Evolutionary conservation across 2,888 invertebrate species (phyloP), one percentile per base, ranked within the genome.

Genomic region (Yponomeuta evonymella): DNA sequence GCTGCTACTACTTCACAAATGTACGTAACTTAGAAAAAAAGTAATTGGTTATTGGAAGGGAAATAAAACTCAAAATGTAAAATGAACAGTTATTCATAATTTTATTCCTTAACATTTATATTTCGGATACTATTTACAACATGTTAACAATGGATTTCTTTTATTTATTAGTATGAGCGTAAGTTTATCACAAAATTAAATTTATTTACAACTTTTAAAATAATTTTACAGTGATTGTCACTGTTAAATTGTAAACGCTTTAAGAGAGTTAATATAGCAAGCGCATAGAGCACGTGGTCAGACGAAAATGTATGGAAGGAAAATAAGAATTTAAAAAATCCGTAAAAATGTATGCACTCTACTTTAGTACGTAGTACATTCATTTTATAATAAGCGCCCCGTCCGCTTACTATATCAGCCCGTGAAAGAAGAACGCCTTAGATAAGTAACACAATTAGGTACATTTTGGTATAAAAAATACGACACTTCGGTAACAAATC

Each of bases 1-100:
- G 23, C 23, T 23, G 23, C 23, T 23, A 23, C 23, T 23, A 23
- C 23, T 23, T 23, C 23, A 23, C 23, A 23, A 23, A 23, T 23
- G 23, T 23, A 23, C 23, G 23, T 23, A 5, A 36, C 36, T 36
- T 2, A 36, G 5, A 36, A 36, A 36, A 5, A 5, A 2, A 36
- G 8, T 0, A 5, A 43, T 43, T 43, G 8, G 43, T 43, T 43
- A 43, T 23, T 12, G 51, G 4, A 58, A 15, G 10, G 3, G 3
- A 58, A 58, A 67, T 15, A 83, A 81, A 73, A 88, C 84, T 87
- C 81, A 73, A 76, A 71, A 8, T 70, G 74, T 73, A 80, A 86
- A 85, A 84, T 88, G 85, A 89, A 89, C 89, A 88, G 76, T 85
- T 83, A 81, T 83, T 83, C 83, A 80, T 83, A 83, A 79, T 81